phyloP scores from a whole-genome alignment of 2,113 vertebrate species.

The Siniperca chuatsi region DNA sequence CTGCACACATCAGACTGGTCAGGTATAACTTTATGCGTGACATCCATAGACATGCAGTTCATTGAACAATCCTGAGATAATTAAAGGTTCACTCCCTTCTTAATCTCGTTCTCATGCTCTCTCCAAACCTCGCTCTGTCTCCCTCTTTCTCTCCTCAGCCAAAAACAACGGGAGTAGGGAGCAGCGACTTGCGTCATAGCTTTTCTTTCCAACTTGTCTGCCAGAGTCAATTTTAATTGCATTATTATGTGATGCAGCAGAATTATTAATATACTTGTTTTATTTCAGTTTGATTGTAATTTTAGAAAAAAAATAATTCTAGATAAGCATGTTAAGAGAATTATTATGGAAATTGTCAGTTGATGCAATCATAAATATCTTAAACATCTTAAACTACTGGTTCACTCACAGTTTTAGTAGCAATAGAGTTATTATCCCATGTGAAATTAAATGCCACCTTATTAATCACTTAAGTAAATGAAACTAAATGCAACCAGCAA shows the following conservation, averaged over 20 bases:
- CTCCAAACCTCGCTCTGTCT: background rate
- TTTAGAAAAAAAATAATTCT: background rate
- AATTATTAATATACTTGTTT: background rate
- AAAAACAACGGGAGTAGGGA: background rate
- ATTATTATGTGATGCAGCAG: background rate
- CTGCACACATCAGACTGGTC: too few species aligned
- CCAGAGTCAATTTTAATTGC: slow-evolving; percentile 12
- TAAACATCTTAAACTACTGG: background rate
- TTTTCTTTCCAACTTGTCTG: background rate
- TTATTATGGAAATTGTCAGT: background rate
- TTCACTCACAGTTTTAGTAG: background rate
- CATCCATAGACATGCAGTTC: too few species aligned
- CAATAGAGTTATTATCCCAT: background rate
- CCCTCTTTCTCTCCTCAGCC: background rate
- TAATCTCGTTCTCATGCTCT: background rate
- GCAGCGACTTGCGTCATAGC: background rate
- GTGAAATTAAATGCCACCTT: background rate
- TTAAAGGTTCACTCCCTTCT: background rate
- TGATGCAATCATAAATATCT: background rate
- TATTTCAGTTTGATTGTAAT: background rate
- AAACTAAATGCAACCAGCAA: background rate
- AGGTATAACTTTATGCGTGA: background rate
- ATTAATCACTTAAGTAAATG: background rate
- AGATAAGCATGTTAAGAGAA: background rate
- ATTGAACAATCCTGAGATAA: background rate